Conservation (phyloP, 1,140 invertebrate species). For the Pygmarrhopalites habei region DNA sequence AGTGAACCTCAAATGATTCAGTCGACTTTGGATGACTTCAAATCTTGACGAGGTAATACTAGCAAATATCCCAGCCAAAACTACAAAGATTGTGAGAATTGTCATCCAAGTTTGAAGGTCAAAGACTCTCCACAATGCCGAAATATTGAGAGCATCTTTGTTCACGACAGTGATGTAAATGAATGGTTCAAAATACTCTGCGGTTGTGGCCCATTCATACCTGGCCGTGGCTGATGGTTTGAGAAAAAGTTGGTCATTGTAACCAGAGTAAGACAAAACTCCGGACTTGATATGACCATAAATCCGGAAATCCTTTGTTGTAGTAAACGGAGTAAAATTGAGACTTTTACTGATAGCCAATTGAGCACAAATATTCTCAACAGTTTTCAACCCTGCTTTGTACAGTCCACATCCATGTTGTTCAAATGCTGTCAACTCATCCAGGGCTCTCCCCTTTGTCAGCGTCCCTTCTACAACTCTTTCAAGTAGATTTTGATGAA, state of each 20-base stretch:
- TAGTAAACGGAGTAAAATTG: slow-evolving; percentile 2
- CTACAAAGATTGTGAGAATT: background rate
- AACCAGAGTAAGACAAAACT: background rate
- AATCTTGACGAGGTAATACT: background rate
- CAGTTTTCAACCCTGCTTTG: background rate
- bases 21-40: background rate
- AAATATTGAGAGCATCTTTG: background rate
- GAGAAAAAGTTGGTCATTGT: background rate
- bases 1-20: background rate
- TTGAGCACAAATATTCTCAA: background rate
- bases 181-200: slow-evolving; percentile 6
- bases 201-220: slow-evolving; percentile 1
- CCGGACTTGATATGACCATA: slow-evolving; percentile 6
- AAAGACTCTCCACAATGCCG: slow-evolving; percentile 3
- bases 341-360: background rate
- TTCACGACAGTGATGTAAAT: background rate
- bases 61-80: background rate
- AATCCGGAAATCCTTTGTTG: background rate
- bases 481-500: background rate
- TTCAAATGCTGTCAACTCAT: background rate
- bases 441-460: background rate
- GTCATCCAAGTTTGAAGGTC: background rate
- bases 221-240: background rate
- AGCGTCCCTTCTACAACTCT: background rate
- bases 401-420: background rate